Percentiles rank a stretch among this genome's conserved stretches.
phyloP scores from a whole-genome alignment of 2,113 vertebrate genomes.

The Zapus hudsonius region DNA sequence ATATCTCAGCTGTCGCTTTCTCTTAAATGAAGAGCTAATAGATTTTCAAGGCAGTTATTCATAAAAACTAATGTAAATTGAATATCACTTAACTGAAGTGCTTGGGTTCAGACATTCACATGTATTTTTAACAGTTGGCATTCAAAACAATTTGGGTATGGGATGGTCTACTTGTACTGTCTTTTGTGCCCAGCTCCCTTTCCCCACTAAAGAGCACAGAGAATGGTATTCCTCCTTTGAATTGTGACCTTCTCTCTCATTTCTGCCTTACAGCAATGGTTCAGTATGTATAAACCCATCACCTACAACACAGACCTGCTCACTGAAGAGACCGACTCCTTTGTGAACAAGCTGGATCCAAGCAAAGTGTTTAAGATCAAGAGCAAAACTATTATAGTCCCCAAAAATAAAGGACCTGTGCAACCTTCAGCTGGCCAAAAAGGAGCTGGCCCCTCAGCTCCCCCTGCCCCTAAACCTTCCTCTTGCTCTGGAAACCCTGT shows the following conservation, averaged over 20 bases:
- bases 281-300: slow-evolving; percentile 96
- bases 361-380: slow-evolving; percentile 93
- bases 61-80: not conserved
- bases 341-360: slow-evolving; percentile 95
- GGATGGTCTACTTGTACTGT: not conserved
- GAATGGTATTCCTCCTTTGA: not conserved
- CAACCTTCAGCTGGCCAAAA: slow-evolving; percentile 84
- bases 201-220: not conserved
- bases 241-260: not conserved
- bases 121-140: not conserved
- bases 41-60: slow-evolving; percentile 40
- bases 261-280: slow-evolving; percentile 93
- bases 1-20: not conserved
- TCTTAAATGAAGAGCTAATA: slow-evolving; percentile 9
- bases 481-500: slow-evolving; percentile 68
- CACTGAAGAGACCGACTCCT: slow-evolving; percentile 86
- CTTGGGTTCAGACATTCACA: not conserved
- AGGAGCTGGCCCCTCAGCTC: slow-evolving; percentile 74
- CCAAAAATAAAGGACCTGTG: slow-evolving; percentile 90
- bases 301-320: slow-evolving; percentile 87
- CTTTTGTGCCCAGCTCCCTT: not conserved
- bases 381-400: slow-evolving; percentile 88
- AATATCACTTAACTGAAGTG: not conserved
- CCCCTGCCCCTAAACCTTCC: slow-evolving; percentile 81
- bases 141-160: not conserved